Base-by-base conservation (phyloP, 2,888 invertebrate species). In the Aleiodes alternator region DNA sequence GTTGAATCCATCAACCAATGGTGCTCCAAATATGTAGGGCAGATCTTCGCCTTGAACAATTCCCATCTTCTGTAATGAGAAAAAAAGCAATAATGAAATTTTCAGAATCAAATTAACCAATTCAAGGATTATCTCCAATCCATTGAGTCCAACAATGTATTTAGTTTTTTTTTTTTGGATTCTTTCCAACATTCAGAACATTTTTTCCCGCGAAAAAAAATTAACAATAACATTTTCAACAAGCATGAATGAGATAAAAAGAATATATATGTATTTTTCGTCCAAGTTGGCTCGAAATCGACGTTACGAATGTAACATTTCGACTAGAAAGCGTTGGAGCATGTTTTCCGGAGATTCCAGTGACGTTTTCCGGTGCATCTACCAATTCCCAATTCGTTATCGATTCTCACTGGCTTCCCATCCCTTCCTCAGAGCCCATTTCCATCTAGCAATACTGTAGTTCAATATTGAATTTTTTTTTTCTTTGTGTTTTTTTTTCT, bases 11-110 rank as follows among this genome's bases (percentile, higher is more conserved):
- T 96, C 96, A 9, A 96, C 95, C 64, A 97, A 90, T 4, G 97
- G 97, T 9, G 97, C 97, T 50, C 97, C 97, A 85, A 97, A 97
- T 80, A 97, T 92, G 88, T 97, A 97, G 0, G 97, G 95, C 78
- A 97, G 90, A 85, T 97, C 97, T 89, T 97, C 97, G 0, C 97
- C 97, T 86, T 97, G 97, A 3, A 97, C 96, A 0, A 97, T 96
- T 16, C 97, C 97, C 94, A 96, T 96, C 80, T 96, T 92, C 94
- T 97, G 92, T 16, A 53, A 59, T 31, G 82, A 85, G 66, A 61
- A 11, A 56, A 69, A 56, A 38, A 55, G 61, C 14, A 29, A 31
- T 73, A 53, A 64, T 23, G 23, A 23, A 23, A 23, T 1, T 23
- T 23, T 23, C 23, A 23, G 23, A 23, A 23, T 34, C 8, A 68